Percentiles rank a stretch among this genome's conserved stretches.
phyloP scores from a whole-genome alignment of 2,888 invertebrate genomes.

The Netelia melanura region DNA sequence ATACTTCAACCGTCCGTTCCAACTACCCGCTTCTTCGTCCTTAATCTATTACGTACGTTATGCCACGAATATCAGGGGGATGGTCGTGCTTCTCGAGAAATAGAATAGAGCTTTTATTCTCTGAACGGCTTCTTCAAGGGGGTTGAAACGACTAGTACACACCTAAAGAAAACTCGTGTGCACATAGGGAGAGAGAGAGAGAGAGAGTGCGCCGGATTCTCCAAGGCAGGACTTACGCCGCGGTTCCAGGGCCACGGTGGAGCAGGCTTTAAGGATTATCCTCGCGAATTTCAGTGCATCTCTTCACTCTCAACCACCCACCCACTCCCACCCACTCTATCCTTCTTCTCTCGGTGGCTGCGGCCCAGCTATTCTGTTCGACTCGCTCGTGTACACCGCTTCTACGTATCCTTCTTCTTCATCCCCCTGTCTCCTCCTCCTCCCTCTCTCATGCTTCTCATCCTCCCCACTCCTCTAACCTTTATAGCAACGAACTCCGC shows the following conservation, averaged over 20 bases:
- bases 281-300: slow-evolving; percentile 66
- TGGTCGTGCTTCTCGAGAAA: slow-evolving; percentile 39
- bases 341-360: slow-evolving; percentile 28
- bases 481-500: slow-evolving; percentile 48
- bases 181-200: not conserved
- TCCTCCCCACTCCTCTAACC: slow-evolving; percentile 36
- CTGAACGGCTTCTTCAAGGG: slow-evolving; percentile 46
- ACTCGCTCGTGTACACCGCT: slow-evolving; percentile 3
- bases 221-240: slow-evolving; percentile 60
- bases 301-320: slow-evolving; percentile 48
- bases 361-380: slow-evolving; percentile 19
- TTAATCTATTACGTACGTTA: not conserved
- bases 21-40: slow-evolving; percentile 2
- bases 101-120: slow-evolving; percentile 52
- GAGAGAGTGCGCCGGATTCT: slow-evolving; percentile 40
- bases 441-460: slow-evolving; percentile 4
- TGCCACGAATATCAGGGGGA: slow-evolving; percentile 7
- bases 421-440: not conserved
- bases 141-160: slow-evolving; percentile 16
- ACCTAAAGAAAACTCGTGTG: not conserved
- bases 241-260: slow-evolving; percentile 22
- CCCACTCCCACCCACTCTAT: slow-evolving; percentile 31
- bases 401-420: slow-evolving; percentile 6
- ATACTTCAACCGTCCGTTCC: slow-evolving; percentile 29
- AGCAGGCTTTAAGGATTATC: slow-evolving; percentile 65